phyloP scores from a whole-genome alignment of 2,113 vertebrate species.

The Cromileptes altivelis region DNA sequence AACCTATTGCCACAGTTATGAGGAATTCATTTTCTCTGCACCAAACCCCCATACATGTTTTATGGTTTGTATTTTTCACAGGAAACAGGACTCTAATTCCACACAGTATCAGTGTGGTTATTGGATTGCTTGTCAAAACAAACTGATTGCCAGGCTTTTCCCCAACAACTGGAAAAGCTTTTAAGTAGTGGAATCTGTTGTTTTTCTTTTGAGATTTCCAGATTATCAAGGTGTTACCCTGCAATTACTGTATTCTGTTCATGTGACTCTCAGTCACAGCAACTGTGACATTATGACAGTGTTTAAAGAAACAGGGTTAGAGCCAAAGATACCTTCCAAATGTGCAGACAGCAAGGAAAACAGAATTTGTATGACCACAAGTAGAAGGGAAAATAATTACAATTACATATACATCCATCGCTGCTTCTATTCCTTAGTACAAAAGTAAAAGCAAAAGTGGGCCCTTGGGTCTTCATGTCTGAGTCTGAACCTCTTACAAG shows the following conservation, averaged over 20 bases:
- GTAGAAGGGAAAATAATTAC: not conserved
- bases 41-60: not conserved
- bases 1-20: slow-evolving; percentile 89
- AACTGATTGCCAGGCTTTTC: slow-evolving; percentile 79
- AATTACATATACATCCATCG: slow-evolving; percentile 26
- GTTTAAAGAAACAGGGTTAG: not conserved
- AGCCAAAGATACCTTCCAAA: slow-evolving; percentile 14
- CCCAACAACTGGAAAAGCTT: slow-evolving; percentile 76
- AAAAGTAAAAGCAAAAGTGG: slow-evolving; percentile 48
- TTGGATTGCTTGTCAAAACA: slow-evolving; percentile 87
- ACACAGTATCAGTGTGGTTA: slow-evolving; percentile 89
- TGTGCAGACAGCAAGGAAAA: slow-evolving; percentile 1
- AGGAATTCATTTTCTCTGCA: slow-evolving; percentile 75
- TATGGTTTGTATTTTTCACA: slow-evolving; percentile 82
- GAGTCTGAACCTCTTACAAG: slow-evolving; percentile 35
- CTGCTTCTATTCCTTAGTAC: slow-evolving; percentile 1
- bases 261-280: not conserved
- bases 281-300: not conserved
- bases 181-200: slow-evolving; percentile 61
- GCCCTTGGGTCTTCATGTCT: slow-evolving; percentile 53
- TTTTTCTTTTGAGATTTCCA: slow-evolving; percentile 39
- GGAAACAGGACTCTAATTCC: slow-evolving; percentile 90
- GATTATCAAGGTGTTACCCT: slow-evolving; percentile 18
- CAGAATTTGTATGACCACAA: not conserved
- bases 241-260: slow-evolving; percentile 23